Conservation (phyloP, 2,888 invertebrate species). For the Tupiocoris notatus region DNA sequence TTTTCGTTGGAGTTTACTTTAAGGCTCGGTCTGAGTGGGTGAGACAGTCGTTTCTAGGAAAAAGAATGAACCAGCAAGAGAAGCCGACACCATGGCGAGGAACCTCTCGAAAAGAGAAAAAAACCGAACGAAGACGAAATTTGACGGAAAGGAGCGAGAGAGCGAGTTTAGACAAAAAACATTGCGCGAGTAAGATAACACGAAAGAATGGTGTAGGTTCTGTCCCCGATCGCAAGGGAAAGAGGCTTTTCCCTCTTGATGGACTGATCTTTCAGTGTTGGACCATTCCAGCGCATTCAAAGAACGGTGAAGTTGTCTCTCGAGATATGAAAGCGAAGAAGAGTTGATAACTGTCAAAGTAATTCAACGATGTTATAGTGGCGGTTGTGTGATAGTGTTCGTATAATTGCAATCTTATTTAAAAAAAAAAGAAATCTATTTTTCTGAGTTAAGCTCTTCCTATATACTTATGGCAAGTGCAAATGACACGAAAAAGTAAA, state of each 20-base stretch:
- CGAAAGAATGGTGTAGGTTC: background rate
- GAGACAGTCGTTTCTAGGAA: background rate
- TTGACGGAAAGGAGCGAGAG: background rate
- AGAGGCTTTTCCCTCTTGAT: background rate
- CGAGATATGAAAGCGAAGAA: background rate
- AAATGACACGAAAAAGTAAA: too few relatives aligned
- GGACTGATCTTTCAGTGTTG: too few relatives aligned
- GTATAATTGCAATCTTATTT: too few relatives aligned
- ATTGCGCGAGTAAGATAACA: background rate
- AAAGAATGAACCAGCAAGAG: background rate
- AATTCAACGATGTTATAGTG: background rate
- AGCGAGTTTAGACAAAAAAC: background rate
- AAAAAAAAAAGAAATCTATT: too few relatives aligned
- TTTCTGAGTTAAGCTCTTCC: too few relatives aligned
- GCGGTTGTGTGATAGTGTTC: too few relatives aligned
- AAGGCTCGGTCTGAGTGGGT: slow-evolving; percentile 13
- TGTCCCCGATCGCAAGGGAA: background rate
- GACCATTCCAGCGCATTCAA: too few relatives aligned
- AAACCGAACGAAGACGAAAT: background rate
- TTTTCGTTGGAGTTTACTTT: slow-evolving; percentile 21
- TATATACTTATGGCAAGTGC: too few relatives aligned
- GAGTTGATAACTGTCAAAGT: background rate
- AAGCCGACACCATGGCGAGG: background rate
- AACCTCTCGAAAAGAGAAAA: background rate
- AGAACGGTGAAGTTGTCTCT: too few relatives aligned